Evolutionary conservation across 2,888 invertebrate genomes (phyloP).

Genomic region (Caenorhabditis uteleia): DNA sequence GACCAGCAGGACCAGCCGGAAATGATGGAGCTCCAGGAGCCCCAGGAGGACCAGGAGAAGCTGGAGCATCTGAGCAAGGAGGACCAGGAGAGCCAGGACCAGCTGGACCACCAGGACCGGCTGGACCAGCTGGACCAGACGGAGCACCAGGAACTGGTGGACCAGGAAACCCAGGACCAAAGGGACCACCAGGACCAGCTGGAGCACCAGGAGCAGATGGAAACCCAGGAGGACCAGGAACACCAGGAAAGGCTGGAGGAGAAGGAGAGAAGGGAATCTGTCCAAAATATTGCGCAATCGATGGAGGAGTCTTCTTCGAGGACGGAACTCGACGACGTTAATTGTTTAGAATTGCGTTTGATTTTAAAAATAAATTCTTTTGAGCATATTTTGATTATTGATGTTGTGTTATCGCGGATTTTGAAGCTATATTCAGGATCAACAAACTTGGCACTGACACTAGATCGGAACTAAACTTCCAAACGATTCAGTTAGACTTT

Average conservation of each 20-base stretch:
- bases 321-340: slow-evolving; percentile 54
- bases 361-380: slow-evolving; percentile 10
- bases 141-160: slow-evolving; percentile 52
- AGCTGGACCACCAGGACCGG: slow-evolving; percentile 44
- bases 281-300: slow-evolving; percentile 55
- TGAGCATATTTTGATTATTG: slow-evolving; percentile 23
- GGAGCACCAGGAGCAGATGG: slow-evolving; percentile 37
- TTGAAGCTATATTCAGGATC: no score
- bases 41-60: slow-evolving; percentile 45
- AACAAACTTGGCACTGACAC: no score
- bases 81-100: slow-evolving; percentile 49
- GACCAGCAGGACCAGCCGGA: slow-evolving; percentile 46
- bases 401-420: no score
- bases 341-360: slow-evolving; percentile 8
- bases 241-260: slow-evolving; percentile 43
- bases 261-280: slow-evolving; percentile 55
- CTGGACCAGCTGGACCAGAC: slow-evolving; percentile 51
- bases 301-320: slow-evolving; percentile 60
- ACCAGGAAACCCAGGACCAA: slow-evolving; percentile 38
- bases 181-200: slow-evolving; percentile 42
- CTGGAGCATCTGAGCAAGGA: slow-evolving; percentile 29
- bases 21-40: slow-evolving; percentile 44
- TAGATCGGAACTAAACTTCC: no score
- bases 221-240: slow-evolving; percentile 36
- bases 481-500: no score